Evolutionary conservation across 2,113 vertebrate genomes (phyloP).

Genomic region (Lates calcarifer): DNA sequence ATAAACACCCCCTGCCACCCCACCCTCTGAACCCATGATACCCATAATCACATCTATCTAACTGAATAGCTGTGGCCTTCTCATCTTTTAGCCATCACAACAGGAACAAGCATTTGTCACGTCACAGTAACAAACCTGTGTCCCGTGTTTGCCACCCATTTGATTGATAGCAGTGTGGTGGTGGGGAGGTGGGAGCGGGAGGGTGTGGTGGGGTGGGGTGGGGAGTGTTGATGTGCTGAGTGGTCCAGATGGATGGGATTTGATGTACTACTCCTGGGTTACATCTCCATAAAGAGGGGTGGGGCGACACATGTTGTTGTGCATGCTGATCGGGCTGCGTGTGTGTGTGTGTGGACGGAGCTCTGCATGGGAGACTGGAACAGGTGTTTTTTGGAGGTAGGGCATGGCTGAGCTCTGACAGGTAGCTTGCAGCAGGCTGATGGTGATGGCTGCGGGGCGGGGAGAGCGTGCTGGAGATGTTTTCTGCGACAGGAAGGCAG

Average conservation of each 20-base stretch:
- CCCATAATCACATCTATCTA: conserved; percentile 44
- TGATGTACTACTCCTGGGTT: conserved; percentile 60
- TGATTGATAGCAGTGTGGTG: conserved; percentile 48
- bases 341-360: neutral
- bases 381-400: conserved; percentile 55
- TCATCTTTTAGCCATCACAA: conserved; percentile 54
- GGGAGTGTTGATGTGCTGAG: conserved; percentile 40
- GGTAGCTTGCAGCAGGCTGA: conserved; percentile 48
- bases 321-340: conserved; percentile 46
- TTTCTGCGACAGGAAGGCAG: conserved; percentile 24
- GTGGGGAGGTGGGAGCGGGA: too few species aligned
- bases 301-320: conserved; percentile 32
- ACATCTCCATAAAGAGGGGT: conserved; percentile 52
- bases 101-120: conserved; percentile 37
- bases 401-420: conserved; percentile 39
- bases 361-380: conserved; percentile 5
- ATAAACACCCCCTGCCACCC: conserved; percentile 2
- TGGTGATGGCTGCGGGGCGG: neutral
- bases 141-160: conserved; percentile 24
- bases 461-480: neutral
- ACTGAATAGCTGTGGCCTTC: conserved; percentile 51
- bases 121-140: conserved; percentile 41
- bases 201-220: too few species aligned
- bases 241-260: conserved; percentile 75
- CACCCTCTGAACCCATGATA: conserved; percentile 18